phyloP scores from a whole-genome alignment of 2,888 invertebrate genomes.

The Isotomurus palustris region DNA sequence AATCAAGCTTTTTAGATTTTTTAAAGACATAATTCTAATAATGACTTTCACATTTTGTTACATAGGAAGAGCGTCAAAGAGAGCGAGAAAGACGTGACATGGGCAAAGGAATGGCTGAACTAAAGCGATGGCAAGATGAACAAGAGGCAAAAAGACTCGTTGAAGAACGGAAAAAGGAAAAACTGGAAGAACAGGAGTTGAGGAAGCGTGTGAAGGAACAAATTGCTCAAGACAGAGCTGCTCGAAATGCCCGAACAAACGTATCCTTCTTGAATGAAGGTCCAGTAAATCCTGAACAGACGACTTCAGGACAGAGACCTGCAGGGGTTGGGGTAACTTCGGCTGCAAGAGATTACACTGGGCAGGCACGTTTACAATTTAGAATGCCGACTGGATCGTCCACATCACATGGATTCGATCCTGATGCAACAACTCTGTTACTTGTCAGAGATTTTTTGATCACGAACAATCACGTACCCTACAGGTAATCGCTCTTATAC shows the following conservation, averaged over 20 bases:
- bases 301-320: not conserved
- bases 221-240: conserved; percentile 78
- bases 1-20: not conserved
- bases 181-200: conserved; percentile 67
- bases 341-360: conserved; percentile 48
- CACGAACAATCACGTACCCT: conserved; percentile 29
- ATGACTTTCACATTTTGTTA: not conserved
- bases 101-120: conserved; percentile 67
- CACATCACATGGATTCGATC: conserved; percentile 67
- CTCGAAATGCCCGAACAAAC: conserved; percentile 51
- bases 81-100: conserved; percentile 69
- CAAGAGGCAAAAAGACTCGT: conserved; percentile 66
- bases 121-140: conserved; percentile 70
- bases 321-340: conserved; percentile 16
- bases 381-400: conserved; percentile 75
- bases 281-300: conserved; percentile 5
- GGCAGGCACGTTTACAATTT: conserved; percentile 73
- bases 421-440: conserved; percentile 61
- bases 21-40: not conserved
- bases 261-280: conserved; percentile 29
- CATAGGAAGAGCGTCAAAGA: conserved; percentile 51
- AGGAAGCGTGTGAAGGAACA: conserved; percentile 73
- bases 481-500: conserved; percentile 21
- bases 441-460: conserved; percentile 54
- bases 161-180: conserved; percentile 71